Base-by-base conservation (phyloP, 2,888 invertebrate species). In the Drosophila stalkeri region DNA sequence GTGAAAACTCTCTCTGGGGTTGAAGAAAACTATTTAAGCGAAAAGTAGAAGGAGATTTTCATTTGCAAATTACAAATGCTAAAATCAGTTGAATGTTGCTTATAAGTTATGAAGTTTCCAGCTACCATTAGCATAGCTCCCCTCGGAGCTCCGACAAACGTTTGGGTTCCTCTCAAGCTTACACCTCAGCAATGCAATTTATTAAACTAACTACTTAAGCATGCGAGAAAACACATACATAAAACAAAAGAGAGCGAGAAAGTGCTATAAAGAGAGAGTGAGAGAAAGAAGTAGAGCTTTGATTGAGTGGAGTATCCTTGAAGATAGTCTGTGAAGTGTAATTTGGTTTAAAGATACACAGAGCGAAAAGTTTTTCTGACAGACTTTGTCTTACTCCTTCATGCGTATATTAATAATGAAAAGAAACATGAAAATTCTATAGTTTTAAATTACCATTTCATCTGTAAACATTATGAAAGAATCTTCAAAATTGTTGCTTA, bases 121-220 rank as follows among this genome's bases (percentile, higher is more conserved):
- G 31, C 46, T 39, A 55, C 11, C 39, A 46, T 63, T 57, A 60
- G 23, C 41, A 49, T 7, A 44, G 20, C 16, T 23, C 8, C 8
- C 8, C 39, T 16, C 16, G 3, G 20, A 57, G 33, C 20, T n/a
- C 20, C 16, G n/a, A 20, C 57, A 20, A 44, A 57, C 44, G 27
- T 14, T 41, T 41, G 1, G 20, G 5, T 9, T 4, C 31, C 18
- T 27, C 14, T 14, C 41, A 12, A 31, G 41, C 16, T 39, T 16
- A 14, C 64, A 63, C 51, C 75, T 63, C 47, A 23, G 67, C 65
- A 80, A 74, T 81, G 84, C 79, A 84, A 82, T 82, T 86, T 85
- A 84, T 86, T 86, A 81, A 86, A 77, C 84, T 72, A 84, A 81
- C 84, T 86, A 86, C 82, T 86, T 84, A 75, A 79, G 73, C 79